These are phyloP conservation scores for Patella pellucida DNA, from an alignment of 2,888 invertebrate species.

Conservation along the genomic window DNA sequence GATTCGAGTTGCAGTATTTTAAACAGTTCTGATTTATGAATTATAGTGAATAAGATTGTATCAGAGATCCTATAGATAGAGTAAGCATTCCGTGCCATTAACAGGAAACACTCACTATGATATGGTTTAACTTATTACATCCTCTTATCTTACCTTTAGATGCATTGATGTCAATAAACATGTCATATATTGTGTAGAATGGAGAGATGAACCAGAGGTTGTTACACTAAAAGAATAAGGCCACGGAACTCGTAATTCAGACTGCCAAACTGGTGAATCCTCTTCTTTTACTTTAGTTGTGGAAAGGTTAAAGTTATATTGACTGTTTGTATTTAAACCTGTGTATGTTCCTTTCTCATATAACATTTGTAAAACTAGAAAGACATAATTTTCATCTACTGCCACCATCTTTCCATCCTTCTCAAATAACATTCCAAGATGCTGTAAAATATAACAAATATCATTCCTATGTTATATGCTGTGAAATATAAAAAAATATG, in stretches of 20 bases:
- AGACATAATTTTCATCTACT: slow-evolving; percentile 24
- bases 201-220: slow-evolving; percentile 22
- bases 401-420: slow-evolving; percentile 6
- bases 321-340: not conserved
- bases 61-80: too few relatives aligned
- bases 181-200: slow-evolving; percentile 34
- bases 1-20: too few relatives aligned
- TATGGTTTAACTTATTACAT: too few relatives aligned
- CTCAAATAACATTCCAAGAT: slow-evolving; percentile 34
- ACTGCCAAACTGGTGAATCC: slow-evolving; percentile 27
- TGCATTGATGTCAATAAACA: slow-evolving; percentile 37
- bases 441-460: slow-evolving; percentile 19
- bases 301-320: slow-evolving; percentile 22
- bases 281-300: slow-evolving; percentile 18
- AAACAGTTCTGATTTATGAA: too few relatives aligned
- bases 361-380: slow-evolving; percentile 31
- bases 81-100: too few relatives aligned
- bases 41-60: too few relatives aligned
- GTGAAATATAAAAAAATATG: not conserved
- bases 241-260: slow-evolving; percentile 33
- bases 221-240: slow-evolving; percentile 34
- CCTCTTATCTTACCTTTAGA: slow-evolving; percentile 36
- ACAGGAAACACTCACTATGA: too few relatives aligned
- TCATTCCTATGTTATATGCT: slow-evolving; percentile 11
- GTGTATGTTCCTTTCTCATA: slow-evolving; percentile 16